Percentiles rank a stretch among this genome's conserved stretches.
Evolutionary conservation across 2,888 invertebrate genomes (phyloP).

Genomic region (Oscheius sp.): DNA sequence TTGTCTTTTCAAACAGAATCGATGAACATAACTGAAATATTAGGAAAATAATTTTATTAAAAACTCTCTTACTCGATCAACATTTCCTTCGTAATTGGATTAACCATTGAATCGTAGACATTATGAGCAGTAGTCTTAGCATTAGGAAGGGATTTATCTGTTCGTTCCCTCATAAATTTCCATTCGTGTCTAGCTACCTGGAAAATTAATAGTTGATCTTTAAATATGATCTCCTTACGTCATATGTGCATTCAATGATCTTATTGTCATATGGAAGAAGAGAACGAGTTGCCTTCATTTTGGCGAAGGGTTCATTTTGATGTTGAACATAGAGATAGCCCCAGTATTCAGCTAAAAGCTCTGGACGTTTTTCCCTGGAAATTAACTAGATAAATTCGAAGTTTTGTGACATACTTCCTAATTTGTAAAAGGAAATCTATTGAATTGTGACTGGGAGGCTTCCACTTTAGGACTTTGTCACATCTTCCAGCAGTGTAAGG

Average conservation of each 20-base stretch:
- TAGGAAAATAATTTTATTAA: neutral
- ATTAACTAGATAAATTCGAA: neutral
- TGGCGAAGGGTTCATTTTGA: conserved; percentile 77
- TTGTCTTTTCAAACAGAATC: neutral
- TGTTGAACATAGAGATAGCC: conserved; percentile 67
- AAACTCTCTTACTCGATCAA: conserved; percentile 36
- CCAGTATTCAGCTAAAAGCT: conserved; percentile 70
- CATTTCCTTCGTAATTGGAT: conserved; percentile 59
- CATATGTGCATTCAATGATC: conserved; percentile 87
- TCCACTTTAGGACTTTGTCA: conserved; percentile 92
- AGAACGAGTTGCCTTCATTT: conserved; percentile 82
- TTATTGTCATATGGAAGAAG: conserved; percentile 85
- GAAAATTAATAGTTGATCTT: neutral
- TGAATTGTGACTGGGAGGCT: conserved; percentile 90
- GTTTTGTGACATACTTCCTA: conserved; percentile 72
- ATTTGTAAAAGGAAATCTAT: conserved; percentile 93
- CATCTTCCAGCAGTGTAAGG: conserved; percentile 86
- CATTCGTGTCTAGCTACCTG: conserved; percentile 75
- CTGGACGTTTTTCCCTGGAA: conserved; percentile 41
- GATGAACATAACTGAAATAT: conserved; percentile 4
- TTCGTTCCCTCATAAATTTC: conserved; percentile 92
- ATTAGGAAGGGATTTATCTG: conserved; percentile 95
- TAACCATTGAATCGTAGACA: conserved; percentile 64
- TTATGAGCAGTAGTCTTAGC: conserved; percentile 81
- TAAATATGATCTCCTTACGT: neutral